A percentile compares a stretch with the other conserved stretches of the same genome.
These are phyloP conservation scores for Drosophila ustulata DNA, from an alignment of 2,888 invertebrate genomes.

Conservation along the genomic window DNA sequence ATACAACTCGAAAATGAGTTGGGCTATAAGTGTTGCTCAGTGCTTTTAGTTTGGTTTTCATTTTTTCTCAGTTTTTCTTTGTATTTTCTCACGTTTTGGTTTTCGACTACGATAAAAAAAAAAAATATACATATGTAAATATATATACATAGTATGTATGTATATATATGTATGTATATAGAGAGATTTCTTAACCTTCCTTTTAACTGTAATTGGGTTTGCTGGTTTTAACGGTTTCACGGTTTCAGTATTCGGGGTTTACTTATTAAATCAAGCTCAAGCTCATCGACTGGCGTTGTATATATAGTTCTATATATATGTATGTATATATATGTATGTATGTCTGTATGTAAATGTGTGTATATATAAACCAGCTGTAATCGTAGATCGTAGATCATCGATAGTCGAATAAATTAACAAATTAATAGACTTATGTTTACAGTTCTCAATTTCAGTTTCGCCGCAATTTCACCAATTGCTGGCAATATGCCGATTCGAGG, in stretches of 20 bases:
- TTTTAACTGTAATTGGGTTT: constrained; percentile 20
- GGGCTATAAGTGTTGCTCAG: constrained; percentile 57
- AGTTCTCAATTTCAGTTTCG: constrained; percentile 19
- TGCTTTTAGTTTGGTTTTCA: constrained; percentile 59
- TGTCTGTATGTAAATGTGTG: too few relatives aligned
- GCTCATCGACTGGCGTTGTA: constrained; percentile 47
- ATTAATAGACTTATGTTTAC: constrained; percentile 12
- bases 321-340: neutral
- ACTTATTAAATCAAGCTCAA: constrained; percentile 48
- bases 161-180: constrained; percentile 28
- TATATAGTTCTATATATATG: neutral
- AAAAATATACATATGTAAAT: constrained; percentile 17
- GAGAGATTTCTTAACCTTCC: constrained; percentile 59
- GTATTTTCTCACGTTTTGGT: neutral
- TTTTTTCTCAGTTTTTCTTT: constrained; percentile 36
- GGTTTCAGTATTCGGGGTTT: neutral
- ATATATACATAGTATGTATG: constrained; percentile 17
- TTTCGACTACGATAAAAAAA: constrained; percentile 54
- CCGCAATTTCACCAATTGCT: constrained; percentile 1
- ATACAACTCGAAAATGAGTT: constrained; percentile 74
- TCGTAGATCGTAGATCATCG: constrained; percentile 19
- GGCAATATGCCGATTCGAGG: constrained; percentile 11
- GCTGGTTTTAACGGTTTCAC: neutral
- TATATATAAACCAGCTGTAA: constrained; percentile 24
- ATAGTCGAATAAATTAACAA: constrained; percentile 30